Evolutionary conservation across 37 sponge, comb jelly and placozoan genomes (phyloP), one percentile per base, ranked within the genome.

Genomic region (Tethya wilhelma): DNA sequence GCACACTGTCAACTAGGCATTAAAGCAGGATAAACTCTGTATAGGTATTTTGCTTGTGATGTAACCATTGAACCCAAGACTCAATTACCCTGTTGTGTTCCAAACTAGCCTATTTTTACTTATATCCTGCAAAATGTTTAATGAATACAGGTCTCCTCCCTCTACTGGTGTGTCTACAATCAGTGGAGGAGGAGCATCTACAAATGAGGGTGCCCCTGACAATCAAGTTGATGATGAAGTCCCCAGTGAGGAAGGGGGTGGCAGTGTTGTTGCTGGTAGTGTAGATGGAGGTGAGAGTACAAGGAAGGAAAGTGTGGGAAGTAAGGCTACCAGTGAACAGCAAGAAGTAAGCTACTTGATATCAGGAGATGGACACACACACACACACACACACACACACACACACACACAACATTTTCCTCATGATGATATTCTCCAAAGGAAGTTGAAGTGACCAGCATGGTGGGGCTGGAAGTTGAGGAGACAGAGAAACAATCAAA

Each of bases 221-320:
- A 20, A 71, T 73, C 29, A 62, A 26, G 63, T 29, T 49, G 49
- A 82, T 26, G 56, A 71, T 43, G 82, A 42, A 53, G 37, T 11
- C 19, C 38, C 26, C 0, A 12, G 36, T 5, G 70, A 64, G 63
- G n/a, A 45, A 36, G 70, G 71, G 45, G 28, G 62, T 23, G 46
- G 71, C 6, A 71, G 45, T 26, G 62, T 25, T n/a, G n/a, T n/a
- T n/a, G n/a, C 14, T 11, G 55, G 36, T 2, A 31, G 66, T 29
- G 66, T 33, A 2, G 36, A 34, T 55, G 55, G 45, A 34, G 32
- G 66, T 34, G 66, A 19, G 66, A 17, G 66, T 29, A 29, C 34
- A 65, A 34, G 46, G 56, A 73, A 36, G 55, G 46, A 56, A 1
- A 34, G 56, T 11, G 46, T 28, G n/a, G 26, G 32, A 17, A 64